Evolutionary conservation across 2,113 vertebrate genomes (phyloP).

Genomic region (Cepphus grylle): DNA sequence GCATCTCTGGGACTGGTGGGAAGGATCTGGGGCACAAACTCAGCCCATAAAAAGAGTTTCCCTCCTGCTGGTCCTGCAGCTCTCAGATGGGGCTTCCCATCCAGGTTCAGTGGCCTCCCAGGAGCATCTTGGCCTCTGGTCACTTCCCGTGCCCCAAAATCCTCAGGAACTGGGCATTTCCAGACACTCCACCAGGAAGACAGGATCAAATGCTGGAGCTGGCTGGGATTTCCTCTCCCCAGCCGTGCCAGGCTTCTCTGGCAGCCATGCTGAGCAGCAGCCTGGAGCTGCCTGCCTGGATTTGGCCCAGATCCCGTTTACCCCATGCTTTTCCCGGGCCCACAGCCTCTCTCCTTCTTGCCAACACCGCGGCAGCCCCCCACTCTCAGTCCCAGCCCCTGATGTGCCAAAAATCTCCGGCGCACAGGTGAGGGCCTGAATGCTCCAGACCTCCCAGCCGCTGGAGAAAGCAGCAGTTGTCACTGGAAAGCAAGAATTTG

Average conservation of each 20-base stretch:
- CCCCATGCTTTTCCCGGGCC: neutral
- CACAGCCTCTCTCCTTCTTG: neutral
- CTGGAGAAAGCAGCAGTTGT: neutral
- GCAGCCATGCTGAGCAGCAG: neutral
- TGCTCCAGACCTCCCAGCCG: neutral
- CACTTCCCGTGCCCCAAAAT: neutral
- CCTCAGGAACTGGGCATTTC: neutral
- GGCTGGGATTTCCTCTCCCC: slow-evolving; percentile 5
- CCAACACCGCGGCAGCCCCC: neutral
- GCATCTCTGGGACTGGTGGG: neutral
- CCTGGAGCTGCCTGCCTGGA: neutral
- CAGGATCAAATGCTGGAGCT: neutral
- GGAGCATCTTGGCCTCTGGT: neutral
- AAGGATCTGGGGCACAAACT: neutral
- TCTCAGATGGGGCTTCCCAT: neutral
- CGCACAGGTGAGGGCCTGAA: neutral
- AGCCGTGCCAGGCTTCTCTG: neutral
- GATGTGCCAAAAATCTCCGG: neutral
- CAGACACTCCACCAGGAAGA: neutral
- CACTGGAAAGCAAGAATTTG: neutral
- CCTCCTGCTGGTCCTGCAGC: rapidly evolving
- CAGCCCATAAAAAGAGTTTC: neutral
- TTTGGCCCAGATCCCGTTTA: neutral
- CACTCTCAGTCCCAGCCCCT: neutral
- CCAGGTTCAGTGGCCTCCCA: neutral